Percentiles rank a stretch among this genome's conserved stretches.
These are phyloP conservation scores for Petrocephalus zakoni DNA, from an alignment of 2,113 vertebrate genomes.

Conservation along the genomic window DNA sequence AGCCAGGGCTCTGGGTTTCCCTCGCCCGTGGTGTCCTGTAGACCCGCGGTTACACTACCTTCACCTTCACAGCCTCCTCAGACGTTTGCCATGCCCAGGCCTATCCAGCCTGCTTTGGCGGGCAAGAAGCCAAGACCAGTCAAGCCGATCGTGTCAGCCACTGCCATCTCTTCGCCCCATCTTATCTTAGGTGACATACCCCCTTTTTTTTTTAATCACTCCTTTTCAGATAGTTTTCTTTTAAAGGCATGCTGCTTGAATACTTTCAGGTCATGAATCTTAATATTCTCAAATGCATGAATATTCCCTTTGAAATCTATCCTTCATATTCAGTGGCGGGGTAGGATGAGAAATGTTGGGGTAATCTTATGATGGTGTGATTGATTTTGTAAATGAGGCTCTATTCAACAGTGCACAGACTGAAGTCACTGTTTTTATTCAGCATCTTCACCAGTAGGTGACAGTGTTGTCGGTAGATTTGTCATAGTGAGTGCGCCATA, in stretches of 20 bases:
- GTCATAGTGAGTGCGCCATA: neutral
- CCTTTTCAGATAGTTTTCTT: neutral
- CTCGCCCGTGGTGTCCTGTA: slow-evolving; percentile 52
- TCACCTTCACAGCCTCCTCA: slow-evolving; percentile 54
- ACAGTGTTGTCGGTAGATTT: neutral
- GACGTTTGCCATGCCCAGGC: slow-evolving; percentile 71
- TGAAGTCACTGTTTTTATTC: neutral
- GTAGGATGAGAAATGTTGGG: neutral
- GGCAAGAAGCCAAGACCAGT: slow-evolving; percentile 67
- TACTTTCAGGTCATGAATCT: neutral
- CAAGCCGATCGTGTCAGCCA: slow-evolving; percentile 74
- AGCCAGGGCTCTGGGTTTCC: slow-evolving; percentile 68
- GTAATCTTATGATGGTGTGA: neutral
- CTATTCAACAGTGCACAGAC: neutral
- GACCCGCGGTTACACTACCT: slow-evolving; percentile 45
- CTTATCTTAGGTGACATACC: slow-evolving; percentile 56
- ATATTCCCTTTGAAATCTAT: neutral
- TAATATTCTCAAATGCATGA: neutral
- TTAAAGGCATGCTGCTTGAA: neutral
- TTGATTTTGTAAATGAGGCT: neutral
- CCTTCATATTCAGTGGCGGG: neutral
- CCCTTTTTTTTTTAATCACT: slow-evolving; percentile 7
- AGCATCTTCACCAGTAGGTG: slow-evolving; percentile 30
- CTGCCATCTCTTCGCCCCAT: slow-evolving; percentile 56
- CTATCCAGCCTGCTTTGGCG: slow-evolving; percentile 55